Evolutionary conservation across 64 coral and sea anemone species (phyloP), one percentile per base, ranked within the genome.

Genomic region (Orbicella faveolata): DNA sequence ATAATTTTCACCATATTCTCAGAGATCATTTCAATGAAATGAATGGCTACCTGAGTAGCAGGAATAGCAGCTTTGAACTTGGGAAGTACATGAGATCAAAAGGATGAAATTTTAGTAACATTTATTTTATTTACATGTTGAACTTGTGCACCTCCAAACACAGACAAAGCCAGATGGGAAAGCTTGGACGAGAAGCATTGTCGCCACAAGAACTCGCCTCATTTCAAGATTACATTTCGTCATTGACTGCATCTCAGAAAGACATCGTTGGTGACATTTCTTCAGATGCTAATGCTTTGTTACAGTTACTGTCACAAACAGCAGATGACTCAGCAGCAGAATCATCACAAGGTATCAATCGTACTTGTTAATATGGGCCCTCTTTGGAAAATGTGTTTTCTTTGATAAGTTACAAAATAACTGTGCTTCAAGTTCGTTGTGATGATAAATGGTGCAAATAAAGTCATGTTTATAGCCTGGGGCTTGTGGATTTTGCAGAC

Each of bases 111-210:
- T 59, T 48, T 6, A 6, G 44, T 8, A 11, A 11, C 23, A 33
- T 39, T 19, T 26, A 70, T 70, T 70, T 70, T 70, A 26, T 26
- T 16, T 73, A 75, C 20, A 9, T 48, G 39, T 39, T 52, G 18
- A 17, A 54, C 35, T 36, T 52, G 48, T 87, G 34, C 15, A 48
- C 44, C 44, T 48, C 34, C 9, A 34, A 16, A 35, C 26, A 33
- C 83, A 97, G 95, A 90, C 95, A 97, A 94, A 97, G 88, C 64
- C 95, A 97, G 34, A 90, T 97, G 11, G 88, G 87, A 83, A 88
- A 83, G 16, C 75, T 93, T 66, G 95, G 89, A 17, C 76, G 87
- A 70, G 92, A 88, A 80, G 79, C 82, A 70, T 51, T 94, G 17
- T 94, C 95, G 0, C 92, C 95, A 18, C 83, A 94, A 25, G 91